Conservation (phyloP, 35 echinoderm and acorn worm species). For the Eucidaris tribuloides region DNA sequence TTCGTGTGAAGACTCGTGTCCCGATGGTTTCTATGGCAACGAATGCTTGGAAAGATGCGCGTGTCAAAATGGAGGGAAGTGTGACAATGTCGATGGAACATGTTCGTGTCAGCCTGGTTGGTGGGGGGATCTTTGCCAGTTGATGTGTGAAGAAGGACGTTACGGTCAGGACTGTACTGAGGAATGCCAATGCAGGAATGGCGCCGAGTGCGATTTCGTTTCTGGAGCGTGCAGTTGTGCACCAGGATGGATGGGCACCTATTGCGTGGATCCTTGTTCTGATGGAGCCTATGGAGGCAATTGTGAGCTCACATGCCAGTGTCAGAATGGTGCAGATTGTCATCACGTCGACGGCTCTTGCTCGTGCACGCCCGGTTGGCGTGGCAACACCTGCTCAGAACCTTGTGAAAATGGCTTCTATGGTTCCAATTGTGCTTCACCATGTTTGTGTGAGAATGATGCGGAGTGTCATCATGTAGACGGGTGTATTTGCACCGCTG, state of each 20-base stretch:
- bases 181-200: conserved; percentile 63
- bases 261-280: conserved; percentile 43
- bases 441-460: conserved; percentile 61
- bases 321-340: conserved; percentile 54
- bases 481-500: conserved; percentile 45
- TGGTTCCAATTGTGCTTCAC: conserved; percentile 53
- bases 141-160: conserved; percentile 12
- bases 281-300: conserved; percentile 46
- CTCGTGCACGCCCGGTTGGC: conserved; percentile 55
- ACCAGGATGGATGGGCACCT: conserved; percentile 63
- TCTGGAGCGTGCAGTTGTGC: conserved; percentile 56
- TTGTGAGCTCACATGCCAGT: conserved; percentile 44
- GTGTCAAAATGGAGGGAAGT: conserved; percentile 50
- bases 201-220: conserved; percentile 39
- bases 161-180: conserved; percentile 57
- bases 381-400: conserved; percentile 1
- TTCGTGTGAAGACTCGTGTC: conserved; percentile 38
- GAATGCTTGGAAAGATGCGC: conserved; percentile 33
- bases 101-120: conserved; percentile 69
- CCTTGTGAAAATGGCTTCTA: conserved; percentile 44
- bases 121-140: conserved; percentile 49
- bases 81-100: conserved; percentile 40
- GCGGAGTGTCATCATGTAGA: conserved; percentile 60
- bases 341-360: conserved; percentile 53
- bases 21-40: conserved; percentile 26